These are phyloP conservation scores for Zaprionus obscuricornis DNA, from an alignment of 2,888 invertebrate genomes.

Conservation along the genomic window DNA sequence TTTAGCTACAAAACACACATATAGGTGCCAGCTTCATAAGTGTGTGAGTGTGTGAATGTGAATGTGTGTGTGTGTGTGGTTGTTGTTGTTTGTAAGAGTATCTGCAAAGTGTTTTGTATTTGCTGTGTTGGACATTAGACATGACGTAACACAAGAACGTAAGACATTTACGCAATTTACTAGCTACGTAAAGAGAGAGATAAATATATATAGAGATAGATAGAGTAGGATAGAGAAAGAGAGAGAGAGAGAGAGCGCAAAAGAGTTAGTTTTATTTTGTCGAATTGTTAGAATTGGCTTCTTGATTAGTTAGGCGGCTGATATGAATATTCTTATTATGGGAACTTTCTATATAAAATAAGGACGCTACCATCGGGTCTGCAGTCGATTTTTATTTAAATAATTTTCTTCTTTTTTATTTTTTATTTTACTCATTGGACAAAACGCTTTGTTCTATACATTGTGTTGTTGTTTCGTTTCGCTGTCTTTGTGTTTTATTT, in stretches of 20 bases:
- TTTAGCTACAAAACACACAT: too few species aligned
- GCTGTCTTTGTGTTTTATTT: slow-evolving; percentile 35
- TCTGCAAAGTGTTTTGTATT: slow-evolving; percentile 18
- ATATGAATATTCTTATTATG: slow-evolving; percentile 30
- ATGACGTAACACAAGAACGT: slow-evolving; percentile 69
- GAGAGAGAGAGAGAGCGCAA: background rate
- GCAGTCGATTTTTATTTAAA: slow-evolving; percentile 80
- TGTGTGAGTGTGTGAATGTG: slow-evolving; percentile 31
- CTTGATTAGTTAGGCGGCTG: slow-evolving; percentile 22
- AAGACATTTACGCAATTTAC: slow-evolving; percentile 65
- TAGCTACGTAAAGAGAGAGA: slow-evolving; percentile 24
- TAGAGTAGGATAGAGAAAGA: slow-evolving; percentile 4
- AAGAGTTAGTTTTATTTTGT: background rate
- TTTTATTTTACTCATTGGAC: slow-evolving; percentile 21
- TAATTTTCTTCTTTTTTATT: slow-evolving; percentile 32
- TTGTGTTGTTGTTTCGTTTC: slow-evolving; percentile 27
- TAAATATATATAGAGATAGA: slow-evolving; percentile 3
- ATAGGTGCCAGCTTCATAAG: too few species aligned
- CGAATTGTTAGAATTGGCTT: too few species aligned
- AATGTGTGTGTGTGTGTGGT: slow-evolving; percentile 13
- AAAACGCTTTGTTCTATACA: slow-evolving; percentile 40
- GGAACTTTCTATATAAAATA: slow-evolving; percentile 49
- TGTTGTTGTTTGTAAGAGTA: slow-evolving; percentile 18
- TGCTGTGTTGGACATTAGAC: slow-evolving; percentile 55
- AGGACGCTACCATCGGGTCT: slow-evolving; percentile 83